Conservation (phyloP, 2,888 invertebrate genomes). For the Amphipoea lucens region DNA sequence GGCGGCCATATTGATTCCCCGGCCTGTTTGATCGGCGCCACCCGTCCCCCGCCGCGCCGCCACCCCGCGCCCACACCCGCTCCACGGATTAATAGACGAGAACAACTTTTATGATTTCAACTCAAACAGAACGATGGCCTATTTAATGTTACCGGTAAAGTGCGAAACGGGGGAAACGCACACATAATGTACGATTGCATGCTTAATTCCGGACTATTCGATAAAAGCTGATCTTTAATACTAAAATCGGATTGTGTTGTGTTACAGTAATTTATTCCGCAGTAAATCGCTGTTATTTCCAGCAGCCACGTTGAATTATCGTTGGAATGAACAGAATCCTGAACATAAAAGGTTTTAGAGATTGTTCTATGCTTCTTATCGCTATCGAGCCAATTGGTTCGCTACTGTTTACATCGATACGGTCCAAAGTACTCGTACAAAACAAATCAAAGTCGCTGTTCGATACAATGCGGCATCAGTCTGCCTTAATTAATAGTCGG, state of each 20-base stretch:
- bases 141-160: conserved; percentile 75
- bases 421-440: conserved; percentile 30
- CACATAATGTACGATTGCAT: conserved; percentile 56
- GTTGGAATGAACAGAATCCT: conserved; percentile 28
- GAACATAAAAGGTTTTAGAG: conserved; percentile 46
- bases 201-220: conserved; percentile 36
- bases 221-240: conserved; percentile 46
- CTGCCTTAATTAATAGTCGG: conserved; percentile 53
- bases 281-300: conserved; percentile 44
- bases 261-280: conserved; percentile 52
- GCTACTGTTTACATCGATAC: conserved; percentile 43
- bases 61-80: conserved; percentile 70
- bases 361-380: conserved; percentile 38
- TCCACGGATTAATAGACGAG: conserved; percentile 88
- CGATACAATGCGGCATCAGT: conserved; percentile 47
- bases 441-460: conserved; percentile 35
- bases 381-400: conserved; percentile 35
- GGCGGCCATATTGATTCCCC: conserved; percentile 90
- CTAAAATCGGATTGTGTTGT: conserved; percentile 49
- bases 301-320: conserved; percentile 38
- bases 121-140: conserved; percentile 84
- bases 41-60: conserved; percentile 75
- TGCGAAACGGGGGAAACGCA: conserved; percentile 62
- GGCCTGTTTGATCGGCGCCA: conserved; percentile 89
- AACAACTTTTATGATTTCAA: conserved; percentile 90